Evolutionary conservation across 2,113 vertebrate species (phyloP).

Genomic region (Hypocryptadius cinnamomeus): DNA sequence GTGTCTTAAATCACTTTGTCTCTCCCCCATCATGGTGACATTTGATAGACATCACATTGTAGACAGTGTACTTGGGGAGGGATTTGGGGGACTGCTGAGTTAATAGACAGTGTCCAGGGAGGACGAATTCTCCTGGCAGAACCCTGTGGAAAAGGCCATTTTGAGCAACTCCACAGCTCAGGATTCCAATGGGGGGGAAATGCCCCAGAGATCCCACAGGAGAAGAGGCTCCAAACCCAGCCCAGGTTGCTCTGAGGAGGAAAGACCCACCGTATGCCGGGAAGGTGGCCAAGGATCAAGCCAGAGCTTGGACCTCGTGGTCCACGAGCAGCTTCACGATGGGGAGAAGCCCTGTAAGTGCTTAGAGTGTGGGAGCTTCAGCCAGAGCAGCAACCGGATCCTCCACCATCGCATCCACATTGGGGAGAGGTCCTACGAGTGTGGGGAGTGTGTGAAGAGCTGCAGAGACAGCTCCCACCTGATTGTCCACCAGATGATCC

Average conservation of each 20-base stretch:
- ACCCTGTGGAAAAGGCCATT: background rate
- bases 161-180: background rate
- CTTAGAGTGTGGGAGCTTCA: background rate
- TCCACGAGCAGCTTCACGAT: background rate
- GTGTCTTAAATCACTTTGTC: background rate
- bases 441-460: too few relatives aligned
- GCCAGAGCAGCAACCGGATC: background rate
- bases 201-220: background rate
- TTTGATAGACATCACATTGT: background rate
- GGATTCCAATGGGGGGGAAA: background rate
- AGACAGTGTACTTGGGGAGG: fast-evolving
- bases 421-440: too few relatives aligned
- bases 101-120: background rate
- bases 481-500: background rate
- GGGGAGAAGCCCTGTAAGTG: background rate
- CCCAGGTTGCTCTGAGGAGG: background rate
- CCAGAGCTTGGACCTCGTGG: background rate
- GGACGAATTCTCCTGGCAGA: background rate
- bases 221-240: background rate
- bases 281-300: background rate
- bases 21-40: background rate
- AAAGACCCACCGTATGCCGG: background rate
- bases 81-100: background rate
- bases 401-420: background rate
- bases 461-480: background rate